phyloP scores from a whole-genome alignment of 2,888 invertebrate species.

The Volucella zonaria region DNA sequence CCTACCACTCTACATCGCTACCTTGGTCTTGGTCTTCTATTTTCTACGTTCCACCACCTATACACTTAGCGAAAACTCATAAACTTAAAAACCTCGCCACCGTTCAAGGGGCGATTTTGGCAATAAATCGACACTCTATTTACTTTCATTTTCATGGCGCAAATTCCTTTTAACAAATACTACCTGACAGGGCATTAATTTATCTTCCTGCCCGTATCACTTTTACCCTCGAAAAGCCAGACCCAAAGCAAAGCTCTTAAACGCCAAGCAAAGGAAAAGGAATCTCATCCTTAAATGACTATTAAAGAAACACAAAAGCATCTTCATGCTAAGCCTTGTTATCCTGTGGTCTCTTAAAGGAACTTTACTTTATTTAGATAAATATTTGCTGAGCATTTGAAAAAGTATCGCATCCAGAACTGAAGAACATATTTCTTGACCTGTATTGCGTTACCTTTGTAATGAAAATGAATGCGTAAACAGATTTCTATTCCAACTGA shows the following conservation, averaged over 20 bases:
- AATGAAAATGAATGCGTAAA: background rate
- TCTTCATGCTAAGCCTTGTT: background rate
- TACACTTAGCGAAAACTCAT: no score
- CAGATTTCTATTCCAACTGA: conserved; percentile 19
- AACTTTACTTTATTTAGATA: background rate
- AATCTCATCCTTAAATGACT: background rate
- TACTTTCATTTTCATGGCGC: conserved; percentile 4
- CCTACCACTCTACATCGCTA: no score
- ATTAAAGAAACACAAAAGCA: conserved; percentile 1
- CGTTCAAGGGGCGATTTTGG: background rate
- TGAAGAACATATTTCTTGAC: background rate
- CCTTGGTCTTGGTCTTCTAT: no score
- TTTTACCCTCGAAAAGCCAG: conserved; percentile 11
- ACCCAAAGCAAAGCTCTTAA: conserved; percentile 2
- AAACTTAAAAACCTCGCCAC: background rate
- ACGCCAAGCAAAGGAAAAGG: conserved; percentile 5
- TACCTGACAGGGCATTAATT: conserved; percentile 28
- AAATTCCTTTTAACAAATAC: conserved; percentile 8
- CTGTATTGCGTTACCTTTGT: background rate
- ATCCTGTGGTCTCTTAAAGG: background rate
- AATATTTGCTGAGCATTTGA: conserved; percentile 26
- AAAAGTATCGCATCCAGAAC: conserved; percentile 2
- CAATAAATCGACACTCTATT: conserved; percentile 32
- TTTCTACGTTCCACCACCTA: no score
- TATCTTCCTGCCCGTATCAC: background rate